Conservation (phyloP, 2,888 invertebrate genomes). For the Eupsilia transversa region DNA sequence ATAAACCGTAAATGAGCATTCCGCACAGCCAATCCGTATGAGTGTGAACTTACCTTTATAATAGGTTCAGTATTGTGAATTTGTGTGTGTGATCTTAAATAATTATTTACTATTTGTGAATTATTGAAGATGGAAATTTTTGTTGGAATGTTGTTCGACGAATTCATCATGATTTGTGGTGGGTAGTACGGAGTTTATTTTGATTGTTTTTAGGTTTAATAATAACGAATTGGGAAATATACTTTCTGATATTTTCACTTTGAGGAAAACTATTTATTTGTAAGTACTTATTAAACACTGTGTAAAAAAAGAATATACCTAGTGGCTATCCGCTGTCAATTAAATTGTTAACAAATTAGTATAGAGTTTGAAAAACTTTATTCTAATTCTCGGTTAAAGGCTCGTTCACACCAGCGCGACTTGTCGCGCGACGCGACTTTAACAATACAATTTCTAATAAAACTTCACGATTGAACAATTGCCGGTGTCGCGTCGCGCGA, state of each 20-base stretch:
- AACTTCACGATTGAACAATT: no score
- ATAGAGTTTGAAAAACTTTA: conserved; percentile 7
- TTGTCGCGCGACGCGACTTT: no score
- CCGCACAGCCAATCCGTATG: conserved; percentile 65
- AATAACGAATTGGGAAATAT: background rate
- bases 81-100: conserved; percentile 44
- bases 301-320: background rate
- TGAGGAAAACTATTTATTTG: no score
- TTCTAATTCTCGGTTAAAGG: background rate
- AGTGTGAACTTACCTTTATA: conserved; percentile 72
- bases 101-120: conserved; percentile 39
- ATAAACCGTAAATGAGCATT: conserved; percentile 75
- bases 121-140: conserved; percentile 46
- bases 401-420: no score
- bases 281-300: background rate
- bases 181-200: conserved; percentile 42
- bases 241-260: background rate
- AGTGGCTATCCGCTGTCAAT: background rate
- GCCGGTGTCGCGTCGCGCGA: no score
- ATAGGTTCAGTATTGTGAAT: conserved; percentile 43
- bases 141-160: conserved; percentile 52
- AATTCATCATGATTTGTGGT: conserved; percentile 55
- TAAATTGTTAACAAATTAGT: background rate
- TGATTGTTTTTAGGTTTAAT: background rate
- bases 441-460: no score